These are phyloP conservation scores for Dryobotodes eremita DNA, from an alignment of 2,888 invertebrate genomes.

Conservation along the genomic window DNA sequence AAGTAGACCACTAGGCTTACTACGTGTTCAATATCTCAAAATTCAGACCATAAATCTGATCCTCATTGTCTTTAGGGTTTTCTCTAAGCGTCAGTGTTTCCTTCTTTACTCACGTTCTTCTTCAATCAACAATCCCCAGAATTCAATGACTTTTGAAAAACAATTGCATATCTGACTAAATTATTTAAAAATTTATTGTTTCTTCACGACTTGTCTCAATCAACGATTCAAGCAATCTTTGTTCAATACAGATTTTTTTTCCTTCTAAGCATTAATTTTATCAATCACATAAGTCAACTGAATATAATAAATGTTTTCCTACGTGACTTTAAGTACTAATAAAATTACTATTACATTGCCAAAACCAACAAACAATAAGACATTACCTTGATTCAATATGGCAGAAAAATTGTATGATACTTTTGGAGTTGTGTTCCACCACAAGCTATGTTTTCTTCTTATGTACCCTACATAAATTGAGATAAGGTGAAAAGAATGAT, in stretches of 20 bases:
- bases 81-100: neutral
- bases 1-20: too few species aligned
- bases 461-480: neutral
- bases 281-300: constrained; percentile 13
- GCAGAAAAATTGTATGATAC: constrained; percentile 5
- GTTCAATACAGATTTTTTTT: neutral
- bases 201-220: neutral
- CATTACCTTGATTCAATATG: constrained; percentile 38
- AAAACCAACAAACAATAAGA: constrained; percentile 49
- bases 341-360: constrained; percentile 39
- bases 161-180: too few species aligned
- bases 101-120: neutral
- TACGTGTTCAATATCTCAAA: too few species aligned
- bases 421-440: neutral
- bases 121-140: neutral
- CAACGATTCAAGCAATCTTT: too few species aligned
- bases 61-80: neutral
- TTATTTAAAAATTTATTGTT: neutral
- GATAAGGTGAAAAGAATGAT: neutral
- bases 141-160: too few species aligned
- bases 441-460: neutral
- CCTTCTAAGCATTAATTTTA: too few species aligned
- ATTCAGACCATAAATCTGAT: neutral
- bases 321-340: constrained; percentile 22
- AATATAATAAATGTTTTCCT: constrained; percentile 5